A percentile compares a stretch with the other conserved stretches of the same genome.
Conservation (phyloP, 2,797 vertebrate species). For the Darevskia nairensis region DNA sequence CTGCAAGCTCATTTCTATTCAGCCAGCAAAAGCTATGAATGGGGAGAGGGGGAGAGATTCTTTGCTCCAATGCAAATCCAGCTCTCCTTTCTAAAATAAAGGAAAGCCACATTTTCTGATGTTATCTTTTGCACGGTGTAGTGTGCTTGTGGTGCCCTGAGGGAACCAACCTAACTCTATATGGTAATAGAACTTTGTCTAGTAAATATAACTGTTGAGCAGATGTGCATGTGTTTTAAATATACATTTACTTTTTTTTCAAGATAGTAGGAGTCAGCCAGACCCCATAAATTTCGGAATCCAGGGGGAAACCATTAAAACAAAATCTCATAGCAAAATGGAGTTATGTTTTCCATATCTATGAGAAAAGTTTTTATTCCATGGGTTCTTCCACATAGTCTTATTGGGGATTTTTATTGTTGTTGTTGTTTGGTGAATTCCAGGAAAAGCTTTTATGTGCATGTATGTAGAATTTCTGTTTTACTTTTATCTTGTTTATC, state of each 20-base stretch:
- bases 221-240: neutral
- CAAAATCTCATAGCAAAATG: neutral
- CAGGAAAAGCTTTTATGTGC: neutral
- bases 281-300: conserved; percentile 9
- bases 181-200: conserved; percentile 34
- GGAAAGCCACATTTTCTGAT: conserved; percentile 49
- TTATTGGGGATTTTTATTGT: neutral
- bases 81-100: conserved; percentile 8
- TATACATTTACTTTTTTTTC: conserved; percentile 48
- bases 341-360: conserved; percentile 30
- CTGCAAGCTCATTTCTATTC: conserved; percentile 4
- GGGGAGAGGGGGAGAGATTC: conserved; percentile 5
- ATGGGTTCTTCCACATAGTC: neutral
- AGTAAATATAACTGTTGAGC: neutral
- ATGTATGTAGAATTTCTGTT: neutral
- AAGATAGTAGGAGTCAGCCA: conserved; percentile 42
- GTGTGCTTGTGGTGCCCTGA: conserved; percentile 42
- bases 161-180: conserved; percentile 41
- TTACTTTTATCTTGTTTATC: neutral
- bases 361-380: conserved; percentile 38
- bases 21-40: neutral
- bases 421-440: conserved; percentile 3
- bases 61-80: conserved; percentile 36
- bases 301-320: conserved; percentile 23
- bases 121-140: conserved; percentile 39